A percentile compares a stretch with the other conserved stretches of the same genome.
Conservation (phyloP, 2,797 vertebrate genomes). For the Rhinatrema bivittatum region DNA sequence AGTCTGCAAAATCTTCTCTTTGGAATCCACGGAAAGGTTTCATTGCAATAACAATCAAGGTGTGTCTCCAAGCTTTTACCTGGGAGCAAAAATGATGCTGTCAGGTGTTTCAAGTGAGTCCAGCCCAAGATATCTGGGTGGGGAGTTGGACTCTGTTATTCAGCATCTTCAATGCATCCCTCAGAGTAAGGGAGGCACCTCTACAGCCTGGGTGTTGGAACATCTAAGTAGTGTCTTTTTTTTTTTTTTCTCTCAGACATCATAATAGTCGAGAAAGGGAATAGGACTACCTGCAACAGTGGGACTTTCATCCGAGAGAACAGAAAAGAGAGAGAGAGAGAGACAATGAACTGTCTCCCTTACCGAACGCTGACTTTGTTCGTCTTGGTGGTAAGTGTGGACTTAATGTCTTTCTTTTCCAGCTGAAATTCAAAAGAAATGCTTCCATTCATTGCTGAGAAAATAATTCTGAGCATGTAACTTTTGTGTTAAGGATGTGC, state of each 20-base stretch:
- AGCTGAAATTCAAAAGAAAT: too few relatives aligned
- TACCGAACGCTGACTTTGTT: conserved; percentile 45
- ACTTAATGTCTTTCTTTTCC: too few relatives aligned
- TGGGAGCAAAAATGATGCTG: conserved; percentile 61
- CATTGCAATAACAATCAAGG: conserved; percentile 69
- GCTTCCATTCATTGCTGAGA: too few relatives aligned
- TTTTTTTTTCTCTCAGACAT: conserved; percentile 35
- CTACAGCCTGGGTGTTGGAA: conserved; percentile 44
- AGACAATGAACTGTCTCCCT: conserved; percentile 62
- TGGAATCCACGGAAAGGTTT: conserved; percentile 60
- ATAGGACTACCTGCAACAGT: conserved; percentile 19
- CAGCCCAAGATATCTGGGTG: conserved; percentile 60
- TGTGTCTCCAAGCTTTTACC: conserved; percentile 60
- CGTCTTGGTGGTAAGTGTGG: conserved; percentile 56
- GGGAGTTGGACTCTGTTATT: conserved; percentile 58
- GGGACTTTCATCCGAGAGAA: conserved; percentile 25
- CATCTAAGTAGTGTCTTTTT: conserved; percentile 32
- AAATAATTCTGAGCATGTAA: too few relatives aligned
- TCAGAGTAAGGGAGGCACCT: conserved; percentile 43
- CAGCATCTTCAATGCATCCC: conserved; percentile 53
- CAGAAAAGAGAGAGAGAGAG: conserved; percentile 2
- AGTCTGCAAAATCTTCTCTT: conserved; percentile 45
- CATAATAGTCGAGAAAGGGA: conserved; percentile 22
- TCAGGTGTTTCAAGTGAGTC: conserved; percentile 56
- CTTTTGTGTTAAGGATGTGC: too few relatives aligned